Evolutionary conservation across 2,797 vertebrate genomes (phyloP), one percentile per base, ranked within the genome.

Genomic region (Coilia nasus): DNA sequence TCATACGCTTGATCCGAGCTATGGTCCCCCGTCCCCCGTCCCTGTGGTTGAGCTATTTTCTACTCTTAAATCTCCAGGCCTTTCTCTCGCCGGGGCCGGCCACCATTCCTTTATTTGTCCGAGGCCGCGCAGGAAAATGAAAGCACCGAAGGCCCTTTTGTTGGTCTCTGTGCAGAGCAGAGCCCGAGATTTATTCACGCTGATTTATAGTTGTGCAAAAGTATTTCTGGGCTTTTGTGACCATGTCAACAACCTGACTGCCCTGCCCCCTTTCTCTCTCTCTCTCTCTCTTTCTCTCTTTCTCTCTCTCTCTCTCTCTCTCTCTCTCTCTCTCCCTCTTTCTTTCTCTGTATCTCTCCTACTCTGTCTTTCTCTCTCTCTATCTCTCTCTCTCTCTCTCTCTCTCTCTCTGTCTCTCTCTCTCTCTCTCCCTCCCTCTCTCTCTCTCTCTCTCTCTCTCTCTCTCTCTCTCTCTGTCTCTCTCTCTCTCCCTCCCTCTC

Each of bases 191-290:
- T 78, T 78, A 78, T 78, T 78, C 71, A 44, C 41, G 71, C 71
- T 78, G 71, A 78, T 78, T 78, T 78, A 78, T 44, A 80, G 71
- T 17, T 80, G 41, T 28, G 71, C 71, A 78, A 44, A 78, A 78
- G 71, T 78, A 78, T 78, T 78, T 78, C 71, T 78, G 71, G 71
- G 31, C 71, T 78, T 78, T 78, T 78, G 71, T 78, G 71, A 78
- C 15, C 31, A 31, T 78, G 71, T 78, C 71, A 78, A 78, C 71
- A 78, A 78, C 71, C 54, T 81, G 41, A n/a, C 44, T 47, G 23
- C 31, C 28, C 50, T 19, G 17, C 44, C 50, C 5, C 71, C 67
- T 17, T 81, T 2, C 28, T 35, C 64, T 31, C 14, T 25, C 3
- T 14, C n/a, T 31, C 21, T 59, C 19, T 82, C 28, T 19, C 12